A percentile compares a stretch with the other conserved stretches of the same genome.
phyloP scores from a whole-genome alignment of 2,113 vertebrate species.

The Arizona elegans region DNA sequence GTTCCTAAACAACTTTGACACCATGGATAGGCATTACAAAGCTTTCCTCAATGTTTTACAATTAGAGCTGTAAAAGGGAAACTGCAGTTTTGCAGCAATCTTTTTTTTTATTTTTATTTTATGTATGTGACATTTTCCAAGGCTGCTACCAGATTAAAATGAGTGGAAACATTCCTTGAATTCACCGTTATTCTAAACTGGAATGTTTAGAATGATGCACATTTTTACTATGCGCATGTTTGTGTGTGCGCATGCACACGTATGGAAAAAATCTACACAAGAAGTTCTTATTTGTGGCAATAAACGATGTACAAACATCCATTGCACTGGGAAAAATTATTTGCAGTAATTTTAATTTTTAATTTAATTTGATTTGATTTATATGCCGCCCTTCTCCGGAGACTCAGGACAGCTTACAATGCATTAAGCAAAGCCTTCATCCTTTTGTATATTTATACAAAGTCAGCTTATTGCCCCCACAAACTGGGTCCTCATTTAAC shows the following conservation, averaged over 20 bases:
- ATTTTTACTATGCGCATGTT: not conserved
- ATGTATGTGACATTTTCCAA: slow-evolving; percentile 21
- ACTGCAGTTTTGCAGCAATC: slow-evolving; percentile 43
- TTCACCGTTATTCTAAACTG: not conserved
- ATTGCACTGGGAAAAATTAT: not conserved
- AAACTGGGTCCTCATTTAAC: too few species aligned
- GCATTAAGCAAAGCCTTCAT: too few species aligned
- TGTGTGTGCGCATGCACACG: not conserved
- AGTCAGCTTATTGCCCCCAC: too few species aligned
- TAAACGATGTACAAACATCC: not conserved
- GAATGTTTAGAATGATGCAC: not conserved
- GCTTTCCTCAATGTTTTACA: slow-evolving; percentile 32
- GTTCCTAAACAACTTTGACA: slow-evolving; percentile 43
- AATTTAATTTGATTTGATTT: too few species aligned
- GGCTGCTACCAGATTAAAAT: slow-evolving; percentile 33
- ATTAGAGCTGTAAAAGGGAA: slow-evolving; percentile 37
- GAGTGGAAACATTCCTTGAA: not conserved
- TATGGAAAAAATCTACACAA: not conserved
- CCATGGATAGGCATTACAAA: slow-evolving; percentile 41
- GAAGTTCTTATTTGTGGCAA: not conserved
- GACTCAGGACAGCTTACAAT: too few species aligned
- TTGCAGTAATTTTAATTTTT: not conserved
- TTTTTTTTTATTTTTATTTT: slow-evolving; percentile 12
- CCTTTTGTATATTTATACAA: too few species aligned
- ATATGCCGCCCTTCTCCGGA: too few species aligned